These are phyloP conservation scores for Zaprionus vittiger DNA, from an alignment of 1,140 invertebrate species.

Conservation along the genomic window DNA sequence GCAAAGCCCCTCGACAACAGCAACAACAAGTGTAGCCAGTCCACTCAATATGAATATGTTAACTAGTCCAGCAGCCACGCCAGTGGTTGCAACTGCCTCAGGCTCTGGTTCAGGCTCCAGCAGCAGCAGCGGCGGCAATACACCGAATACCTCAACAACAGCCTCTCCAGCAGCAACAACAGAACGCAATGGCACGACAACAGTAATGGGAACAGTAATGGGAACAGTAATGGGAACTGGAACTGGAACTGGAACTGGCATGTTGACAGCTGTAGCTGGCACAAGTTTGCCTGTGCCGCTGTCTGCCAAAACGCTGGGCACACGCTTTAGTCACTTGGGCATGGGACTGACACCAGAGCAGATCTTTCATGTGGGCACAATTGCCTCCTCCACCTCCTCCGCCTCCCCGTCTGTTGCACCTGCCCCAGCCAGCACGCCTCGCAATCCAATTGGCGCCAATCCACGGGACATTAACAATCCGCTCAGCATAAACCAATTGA, in stretches of 20 bases:
- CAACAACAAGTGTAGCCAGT: conserved; percentile 88
- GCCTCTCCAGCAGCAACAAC: conserved; percentile 46
- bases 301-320: conserved; percentile 67
- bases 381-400: conserved; percentile 22
- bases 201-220: no score
- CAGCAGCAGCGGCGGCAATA: conserved; percentile 55
- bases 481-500: conserved; percentile 94
- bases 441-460: conserved; percentile 93
- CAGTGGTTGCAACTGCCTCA: conserved; percentile 7
- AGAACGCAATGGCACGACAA: not conserved
- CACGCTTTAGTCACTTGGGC: conserved; percentile 75
- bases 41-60: conserved; percentile 86
- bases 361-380: conserved; percentile 31
- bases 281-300: not conserved
- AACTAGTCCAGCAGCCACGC: conserved; percentile 84
- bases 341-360: conserved; percentile 66
- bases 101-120: conserved; percentile 37
- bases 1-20: conserved; percentile 88
- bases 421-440: conserved; percentile 36
- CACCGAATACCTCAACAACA: conserved; percentile 70
- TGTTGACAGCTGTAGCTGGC: not conserved
- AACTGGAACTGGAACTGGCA: no score
- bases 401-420: conserved; percentile 17
- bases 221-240: no score
- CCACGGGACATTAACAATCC: conserved; percentile 96